Percentiles rank a stretch among this genome's conserved stretches.
These are phyloP conservation scores for Zonotrichia leucophrys DNA, from an alignment of 2,113 vertebrate genomes.

Conservation along the genomic window DNA sequence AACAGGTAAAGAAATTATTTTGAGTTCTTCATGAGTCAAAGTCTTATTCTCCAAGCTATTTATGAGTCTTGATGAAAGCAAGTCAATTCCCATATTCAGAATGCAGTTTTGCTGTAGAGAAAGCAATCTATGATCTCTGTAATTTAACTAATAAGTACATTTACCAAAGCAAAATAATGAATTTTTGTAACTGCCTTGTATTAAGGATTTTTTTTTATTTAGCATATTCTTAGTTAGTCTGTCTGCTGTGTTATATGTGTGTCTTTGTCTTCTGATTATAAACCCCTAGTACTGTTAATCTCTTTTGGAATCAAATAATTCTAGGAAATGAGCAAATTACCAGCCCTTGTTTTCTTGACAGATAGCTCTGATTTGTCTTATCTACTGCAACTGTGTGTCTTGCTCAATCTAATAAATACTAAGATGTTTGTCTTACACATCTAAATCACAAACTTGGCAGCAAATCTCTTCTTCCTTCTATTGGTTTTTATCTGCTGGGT, in stretches of 20 bases:
- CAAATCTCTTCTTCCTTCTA: slow-evolving; percentile 10
- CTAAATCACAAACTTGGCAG: background rate
- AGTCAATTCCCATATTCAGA: background rate
- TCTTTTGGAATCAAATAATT: background rate
- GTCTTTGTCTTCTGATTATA: background rate
- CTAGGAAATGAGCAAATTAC: background rate
- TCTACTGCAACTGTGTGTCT: background rate
- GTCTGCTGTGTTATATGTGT: background rate
- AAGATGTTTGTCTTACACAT: background rate
- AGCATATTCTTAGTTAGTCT: background rate
- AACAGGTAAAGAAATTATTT: background rate
- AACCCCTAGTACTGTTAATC: background rate
- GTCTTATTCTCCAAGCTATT: background rate
- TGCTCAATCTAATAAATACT: slow-evolving; percentile 28
- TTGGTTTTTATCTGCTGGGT: slow-evolving; percentile 5
- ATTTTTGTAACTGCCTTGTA: background rate
- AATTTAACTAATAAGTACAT: background rate
- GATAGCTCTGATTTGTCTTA: background rate
- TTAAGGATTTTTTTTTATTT: background rate
- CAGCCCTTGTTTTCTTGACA: background rate
- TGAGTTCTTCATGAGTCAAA: background rate
- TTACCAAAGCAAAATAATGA: background rate
- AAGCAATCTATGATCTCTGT: background rate
- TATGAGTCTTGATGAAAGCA: background rate
- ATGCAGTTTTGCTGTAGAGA: background rate